Conservation (phyloP, 2,113 vertebrate genomes). For the Anhinga rufa region DNA sequence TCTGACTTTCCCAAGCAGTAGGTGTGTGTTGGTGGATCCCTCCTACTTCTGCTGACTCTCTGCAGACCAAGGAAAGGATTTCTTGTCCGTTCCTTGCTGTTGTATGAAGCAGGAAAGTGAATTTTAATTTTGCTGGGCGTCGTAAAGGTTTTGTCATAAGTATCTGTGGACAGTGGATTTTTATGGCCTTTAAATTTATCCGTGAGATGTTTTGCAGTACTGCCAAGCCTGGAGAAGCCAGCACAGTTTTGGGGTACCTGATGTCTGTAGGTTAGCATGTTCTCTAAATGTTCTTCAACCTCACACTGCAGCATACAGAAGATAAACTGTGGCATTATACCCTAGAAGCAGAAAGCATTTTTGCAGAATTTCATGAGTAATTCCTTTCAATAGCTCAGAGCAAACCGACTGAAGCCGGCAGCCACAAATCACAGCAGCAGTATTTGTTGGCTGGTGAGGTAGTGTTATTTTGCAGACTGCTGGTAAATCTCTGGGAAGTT, state of each 20-base stretch:
- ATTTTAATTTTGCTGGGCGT: background rate
- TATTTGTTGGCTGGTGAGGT: background rate
- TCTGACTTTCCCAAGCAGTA: background rate
- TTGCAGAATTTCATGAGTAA: background rate
- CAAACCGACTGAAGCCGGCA: background rate
- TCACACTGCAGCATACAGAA: background rate
- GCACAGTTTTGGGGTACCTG: background rate
- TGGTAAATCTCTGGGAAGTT: slow-evolving; percentile 25
- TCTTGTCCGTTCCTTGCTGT: background rate
- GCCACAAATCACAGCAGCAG: slow-evolving; percentile 11
- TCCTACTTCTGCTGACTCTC: background rate
- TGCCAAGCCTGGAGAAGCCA: background rate
- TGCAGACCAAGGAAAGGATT: background rate
- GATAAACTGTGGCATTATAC: background rate
- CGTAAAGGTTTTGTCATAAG: background rate
- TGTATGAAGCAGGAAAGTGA: background rate
- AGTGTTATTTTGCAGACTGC: background rate
- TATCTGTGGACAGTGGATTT: background rate
- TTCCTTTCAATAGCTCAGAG: background rate
- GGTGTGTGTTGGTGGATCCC: background rate
- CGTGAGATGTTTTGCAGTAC: background rate
- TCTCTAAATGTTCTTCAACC: background rate
- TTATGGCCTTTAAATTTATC: background rate
- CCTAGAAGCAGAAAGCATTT: background rate
- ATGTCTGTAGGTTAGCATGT: background rate